Base-by-base conservation (phyloP, 2,888 invertebrate species). In the Notodonta dromedarius region DNA sequence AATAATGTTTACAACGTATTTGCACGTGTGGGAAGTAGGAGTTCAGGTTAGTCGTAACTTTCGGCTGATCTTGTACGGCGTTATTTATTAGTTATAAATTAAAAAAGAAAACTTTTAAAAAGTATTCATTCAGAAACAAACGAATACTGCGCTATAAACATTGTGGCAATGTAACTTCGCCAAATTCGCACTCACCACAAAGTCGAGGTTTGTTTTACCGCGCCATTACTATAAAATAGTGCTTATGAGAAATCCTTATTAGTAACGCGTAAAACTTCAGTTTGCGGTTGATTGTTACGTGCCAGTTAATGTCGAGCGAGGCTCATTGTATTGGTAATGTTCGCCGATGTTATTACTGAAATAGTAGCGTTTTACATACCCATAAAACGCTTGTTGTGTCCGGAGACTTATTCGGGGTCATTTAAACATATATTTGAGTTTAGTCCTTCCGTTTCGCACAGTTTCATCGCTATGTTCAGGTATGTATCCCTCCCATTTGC, bases 261-360 rank as follows among this genome's bases (percentile, higher is more conserved):
- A 62, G 57, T 56, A 65, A 63, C 63, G 62, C 60, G 66, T 62
- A 57, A 59, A 60, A 14, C 60, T 60, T 60, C 59, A 42, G 59
- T 58, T 67, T 66, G 62, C 54, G 59, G 63, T 62, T 56, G 53
- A 66, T 74, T 67, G 59, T 65, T 63, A 59, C 62, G 59, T 62
- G 58, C 55, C 42, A 59, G 57, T 62, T 73, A 63, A 77, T 71
- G 67, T 64, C 69, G 56, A 59, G 58, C 69, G 56, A 59, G 58
- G 48, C 58, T 56, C 46, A 44, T 63, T 67, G 32, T 57, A 55
- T 62, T 24, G 24, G 24, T 24, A 24, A 59, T 52, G 60, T 62
- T 62, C 40, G 48, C 32, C 60, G 58, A 52, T 60, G 57, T 56
- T 62, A 65, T 56, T 60, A 63, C 58, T 62, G 51, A 6, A 11